Conservation (phyloP, 2,113 vertebrate genomes). For the Cranoglanis bouderius region DNA sequence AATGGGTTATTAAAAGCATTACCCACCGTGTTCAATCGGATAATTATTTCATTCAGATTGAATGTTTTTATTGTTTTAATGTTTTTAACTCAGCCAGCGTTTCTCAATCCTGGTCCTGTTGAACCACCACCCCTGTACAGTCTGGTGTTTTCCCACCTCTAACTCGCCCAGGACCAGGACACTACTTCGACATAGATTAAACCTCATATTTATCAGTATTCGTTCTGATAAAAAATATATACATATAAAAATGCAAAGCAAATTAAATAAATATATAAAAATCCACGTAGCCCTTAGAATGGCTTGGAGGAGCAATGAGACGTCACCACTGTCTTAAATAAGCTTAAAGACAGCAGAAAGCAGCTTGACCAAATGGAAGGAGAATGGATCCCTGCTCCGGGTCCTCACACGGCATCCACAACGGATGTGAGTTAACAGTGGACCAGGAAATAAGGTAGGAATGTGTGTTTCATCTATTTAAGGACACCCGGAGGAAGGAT, state of each 20-base stretch:
- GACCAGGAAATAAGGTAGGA: constrained; percentile 18
- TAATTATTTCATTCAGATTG: background rate
- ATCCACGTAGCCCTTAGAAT: background rate
- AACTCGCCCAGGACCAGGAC: background rate
- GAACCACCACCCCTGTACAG: background rate
- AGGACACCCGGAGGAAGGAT: constrained; percentile 8
- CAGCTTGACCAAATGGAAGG: background rate
- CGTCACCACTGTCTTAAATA: background rate
- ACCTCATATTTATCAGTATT: background rate
- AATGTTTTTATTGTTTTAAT: background rate
- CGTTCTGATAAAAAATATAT: too few relatives aligned
- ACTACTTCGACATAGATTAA: background rate
- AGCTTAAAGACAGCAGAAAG: background rate
- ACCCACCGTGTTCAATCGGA: background rate
- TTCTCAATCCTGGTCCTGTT: background rate
- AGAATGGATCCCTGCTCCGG: background rate
- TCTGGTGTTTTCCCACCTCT: background rate
- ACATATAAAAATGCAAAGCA: background rate
- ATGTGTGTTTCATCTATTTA: constrained; percentile 37
- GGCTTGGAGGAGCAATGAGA: background rate
- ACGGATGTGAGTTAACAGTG: background rate
- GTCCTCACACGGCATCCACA: background rate
- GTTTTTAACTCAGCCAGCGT: too few relatives aligned
- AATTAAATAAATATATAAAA: too few relatives aligned
- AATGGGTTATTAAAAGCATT: background rate